A percentile compares a stretch with the other conserved stretches of the same genome.
Evolutionary conservation across 2,888 invertebrate genomes (phyloP).

Genomic region (Syrphus vitripennis): DNA sequence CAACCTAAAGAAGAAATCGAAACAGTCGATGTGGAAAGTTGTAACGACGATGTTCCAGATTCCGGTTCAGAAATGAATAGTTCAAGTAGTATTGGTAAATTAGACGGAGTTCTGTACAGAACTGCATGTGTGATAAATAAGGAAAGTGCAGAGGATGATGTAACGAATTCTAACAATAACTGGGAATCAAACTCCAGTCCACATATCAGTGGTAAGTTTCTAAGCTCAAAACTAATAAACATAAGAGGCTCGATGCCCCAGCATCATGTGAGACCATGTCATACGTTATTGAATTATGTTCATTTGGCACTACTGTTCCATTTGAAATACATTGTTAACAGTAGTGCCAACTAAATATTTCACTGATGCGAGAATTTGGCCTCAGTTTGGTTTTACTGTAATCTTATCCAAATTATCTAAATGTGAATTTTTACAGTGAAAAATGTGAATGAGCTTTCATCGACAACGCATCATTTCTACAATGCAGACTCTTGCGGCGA

Average conservation of each 20-base stretch:
- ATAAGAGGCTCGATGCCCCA: too few species aligned
- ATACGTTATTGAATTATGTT: too few species aligned
- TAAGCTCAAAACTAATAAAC: background rate
- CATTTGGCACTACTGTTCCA: too few species aligned
- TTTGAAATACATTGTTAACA: too few species aligned
- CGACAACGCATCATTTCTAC: conserved; percentile 80
- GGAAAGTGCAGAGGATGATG: conserved; percentile 78
- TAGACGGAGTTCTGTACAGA: conserved; percentile 79
- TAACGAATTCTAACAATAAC: conserved; percentile 74
- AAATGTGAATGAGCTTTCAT: conserved; percentile 80
- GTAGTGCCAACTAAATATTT: too few species aligned
- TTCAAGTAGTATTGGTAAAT: conserved; percentile 77
- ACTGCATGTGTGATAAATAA: conserved; percentile 80
- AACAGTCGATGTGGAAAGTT: conserved; percentile 86
- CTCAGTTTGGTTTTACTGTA: background rate
- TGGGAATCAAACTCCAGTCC: conserved; percentile 70
- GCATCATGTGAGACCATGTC: too few species aligned
- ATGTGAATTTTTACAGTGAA: conserved; percentile 75
- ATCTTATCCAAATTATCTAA: background rate
- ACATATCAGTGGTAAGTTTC: conserved; percentile 66
- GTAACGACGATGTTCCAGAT: conserved; percentile 80
- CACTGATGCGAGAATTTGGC: too few species aligned
- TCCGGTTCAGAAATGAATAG: conserved; percentile 78
- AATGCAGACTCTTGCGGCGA: conserved; percentile 80
- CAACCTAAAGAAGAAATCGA: conserved; percentile 84